These are phyloP conservation scores for Speoplatyrhinus poulsoni DNA, from an alignment of 2,113 vertebrate genomes.

Conservation along the genomic window DNA sequence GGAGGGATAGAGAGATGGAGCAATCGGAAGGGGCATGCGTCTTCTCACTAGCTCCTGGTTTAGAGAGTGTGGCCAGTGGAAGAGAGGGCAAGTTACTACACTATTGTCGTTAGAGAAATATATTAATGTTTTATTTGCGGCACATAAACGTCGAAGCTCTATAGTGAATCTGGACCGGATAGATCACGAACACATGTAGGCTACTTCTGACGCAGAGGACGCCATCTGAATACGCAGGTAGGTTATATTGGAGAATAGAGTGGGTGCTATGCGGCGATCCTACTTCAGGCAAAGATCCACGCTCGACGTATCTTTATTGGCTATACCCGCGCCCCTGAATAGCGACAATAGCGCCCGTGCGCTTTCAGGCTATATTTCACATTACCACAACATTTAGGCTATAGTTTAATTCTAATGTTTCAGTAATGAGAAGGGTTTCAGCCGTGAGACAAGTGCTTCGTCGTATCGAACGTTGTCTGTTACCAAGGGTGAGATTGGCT, in stretches of 20 bases:
- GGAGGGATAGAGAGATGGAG: constrained; percentile 49
- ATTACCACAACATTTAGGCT: not conserved
- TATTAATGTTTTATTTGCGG: not conserved
- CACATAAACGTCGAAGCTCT: not conserved
- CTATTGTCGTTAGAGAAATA: not conserved
- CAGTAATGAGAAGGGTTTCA: too few species aligned
- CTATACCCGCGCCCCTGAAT: constrained; percentile 24
- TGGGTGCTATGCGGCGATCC: constrained; percentile 47
- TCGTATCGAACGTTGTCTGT: not conserved
- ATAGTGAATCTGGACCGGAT: too few species aligned
- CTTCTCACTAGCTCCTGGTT: constrained; percentile 35
- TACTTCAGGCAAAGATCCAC: constrained; percentile 45
- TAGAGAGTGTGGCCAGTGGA: constrained; percentile 29
- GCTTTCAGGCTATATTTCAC: not conserved
- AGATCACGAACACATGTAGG: constrained; percentile 5
- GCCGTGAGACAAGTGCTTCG: too few species aligned
- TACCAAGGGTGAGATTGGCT: not conserved
- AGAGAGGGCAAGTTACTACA: constrained; percentile 25
- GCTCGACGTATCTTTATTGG: constrained; percentile 16
- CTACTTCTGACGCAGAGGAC: constrained; percentile 50
- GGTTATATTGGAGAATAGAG: constrained; percentile 6
- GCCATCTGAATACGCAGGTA: constrained; percentile 61
- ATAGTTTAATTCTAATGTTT: not conserved
- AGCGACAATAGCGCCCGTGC: not conserved
- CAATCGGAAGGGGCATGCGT: constrained; percentile 55